Conservation (phyloP, 2,797 vertebrate species). For the Hylomyscus alleni region DNA sequence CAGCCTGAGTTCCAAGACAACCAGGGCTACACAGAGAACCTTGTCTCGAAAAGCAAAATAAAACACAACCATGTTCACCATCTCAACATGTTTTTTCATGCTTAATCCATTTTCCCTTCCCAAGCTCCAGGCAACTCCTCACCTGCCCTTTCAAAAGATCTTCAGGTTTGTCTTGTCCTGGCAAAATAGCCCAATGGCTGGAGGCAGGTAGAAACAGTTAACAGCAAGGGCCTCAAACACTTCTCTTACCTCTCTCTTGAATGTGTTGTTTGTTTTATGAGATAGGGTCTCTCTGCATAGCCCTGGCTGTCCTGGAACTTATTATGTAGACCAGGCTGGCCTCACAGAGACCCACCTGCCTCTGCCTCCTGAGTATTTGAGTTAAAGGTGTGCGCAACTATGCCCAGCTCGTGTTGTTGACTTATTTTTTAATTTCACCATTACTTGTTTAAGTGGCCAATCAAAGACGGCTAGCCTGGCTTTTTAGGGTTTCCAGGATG, state of each 20-base stretch:
- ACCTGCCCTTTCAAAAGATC: too few relatives aligned
- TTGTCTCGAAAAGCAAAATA: not conserved
- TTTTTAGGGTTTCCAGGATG: not conserved
- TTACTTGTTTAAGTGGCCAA: not conserved
- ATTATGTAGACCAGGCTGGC: not conserved
- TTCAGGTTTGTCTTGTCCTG: not conserved
- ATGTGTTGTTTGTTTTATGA: not conserved
- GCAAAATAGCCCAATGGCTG: not conserved
- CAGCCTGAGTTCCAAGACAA: too few relatives aligned
- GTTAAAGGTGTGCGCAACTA: not conserved
- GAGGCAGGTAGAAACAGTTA: too few relatives aligned
- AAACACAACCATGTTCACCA: not conserved
- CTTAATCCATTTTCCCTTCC: not conserved
- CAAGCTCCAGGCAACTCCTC: not conserved
- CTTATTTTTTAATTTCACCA: not conserved
- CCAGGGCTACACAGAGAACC: not conserved
- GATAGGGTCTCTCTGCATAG: not conserved
- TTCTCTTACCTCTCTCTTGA: not conserved
- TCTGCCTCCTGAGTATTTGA: not conserved
- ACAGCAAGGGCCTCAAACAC: not conserved
- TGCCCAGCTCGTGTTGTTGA: not conserved
- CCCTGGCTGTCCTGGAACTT: not conserved
- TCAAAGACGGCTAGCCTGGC: not conserved
- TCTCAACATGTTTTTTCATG: not conserved
- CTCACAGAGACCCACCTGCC: not conserved